Evolutionary conservation across 2,113 vertebrate species (phyloP), one percentile per base, ranked within the genome.

Genomic region (Phalacrocorax aristotelis): DNA sequence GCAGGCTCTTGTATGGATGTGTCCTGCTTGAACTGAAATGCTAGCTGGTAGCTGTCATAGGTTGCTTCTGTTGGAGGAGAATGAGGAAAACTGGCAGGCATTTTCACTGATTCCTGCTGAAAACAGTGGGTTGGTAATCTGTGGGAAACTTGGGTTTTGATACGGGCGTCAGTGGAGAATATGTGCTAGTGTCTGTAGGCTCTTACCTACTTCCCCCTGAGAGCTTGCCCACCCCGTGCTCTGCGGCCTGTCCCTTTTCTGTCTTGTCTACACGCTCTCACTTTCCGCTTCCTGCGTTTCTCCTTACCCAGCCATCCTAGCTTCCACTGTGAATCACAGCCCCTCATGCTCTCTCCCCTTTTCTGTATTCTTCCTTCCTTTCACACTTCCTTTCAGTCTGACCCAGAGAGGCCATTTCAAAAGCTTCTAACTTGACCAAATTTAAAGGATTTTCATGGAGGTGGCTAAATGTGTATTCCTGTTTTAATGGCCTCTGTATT

Each of bases 271-370:
- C 3, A 4, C 2, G 1, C 49, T 74, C n/a, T 83, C 16, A 12
- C 26, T 64, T 78, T 70, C 15, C 4, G 22, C 15, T 48, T 40
- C 15, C 16, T 60, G 22, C 0, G 0, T 40, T 92, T 52, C 40
- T 91, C 15, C 21, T 72, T 77, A 27, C 14, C 11, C 15, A 44
- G 17, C 19, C 1, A 0, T 74, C 52, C 23, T 40, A 58, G 17
- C 42, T 83, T 83, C 61, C 57, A 18, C 55, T 25, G 19, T n/a
- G 60, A 48, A 29, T 62, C 60, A n/a, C 6, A 74, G 26, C 9
- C 34, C 6, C 4, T 38, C 0, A 0, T 65, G 77, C 44, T 2
- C 2, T 74, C 49, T 81, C 13, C 7, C 3, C 17, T 69, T 87
- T 78, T 51, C 58, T 48, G 27, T 62, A 36, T 66, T 90, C 27